phyloP scores from a whole-genome alignment of 1,140 invertebrate species.

The Brachystomella parvula region DNA sequence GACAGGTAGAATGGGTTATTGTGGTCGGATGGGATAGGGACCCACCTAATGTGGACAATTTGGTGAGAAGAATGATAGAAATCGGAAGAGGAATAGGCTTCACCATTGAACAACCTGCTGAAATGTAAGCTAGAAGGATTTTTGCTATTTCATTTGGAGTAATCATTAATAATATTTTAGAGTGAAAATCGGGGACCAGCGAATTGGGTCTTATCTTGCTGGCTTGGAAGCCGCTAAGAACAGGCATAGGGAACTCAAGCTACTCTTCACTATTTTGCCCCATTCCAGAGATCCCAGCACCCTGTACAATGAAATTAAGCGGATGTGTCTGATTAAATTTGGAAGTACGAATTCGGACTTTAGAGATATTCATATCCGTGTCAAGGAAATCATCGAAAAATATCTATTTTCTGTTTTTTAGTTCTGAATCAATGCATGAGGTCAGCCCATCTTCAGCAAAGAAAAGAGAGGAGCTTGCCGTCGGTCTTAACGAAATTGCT shows the following conservation, averaged over 20 bases:
- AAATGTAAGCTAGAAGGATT: background rate
- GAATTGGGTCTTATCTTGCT: background rate
- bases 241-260: slow-evolving; percentile 43
- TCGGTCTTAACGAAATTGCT: slow-evolving; percentile 44
- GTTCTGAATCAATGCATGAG: slow-evolving; percentile 21
- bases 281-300: slow-evolving; percentile 58
- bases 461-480: background rate
- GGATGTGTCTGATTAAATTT: slow-evolving; percentile 65
- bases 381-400: too few species aligned
- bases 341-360: too few species aligned
- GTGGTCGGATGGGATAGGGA: too few species aligned
- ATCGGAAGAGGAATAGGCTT: background rate
- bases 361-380: too few species aligned
- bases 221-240: background rate
- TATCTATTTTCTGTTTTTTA: slow-evolving; percentile 9
- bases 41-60: background rate
- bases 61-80: background rate
- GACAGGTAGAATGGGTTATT: background rate
- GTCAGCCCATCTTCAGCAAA: background rate
- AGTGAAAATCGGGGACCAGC: too few species aligned
- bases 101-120: background rate
- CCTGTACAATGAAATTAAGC: slow-evolving; percentile 79
- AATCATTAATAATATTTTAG: too few species aligned
- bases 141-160: too few species aligned
- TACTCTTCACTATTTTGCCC: slow-evolving; percentile 59